Percentiles rank a stretch among this genome's conserved stretches.
Conservation (phyloP, 2,888 invertebrate genomes). For the Phyllotreta striolata region DNA sequence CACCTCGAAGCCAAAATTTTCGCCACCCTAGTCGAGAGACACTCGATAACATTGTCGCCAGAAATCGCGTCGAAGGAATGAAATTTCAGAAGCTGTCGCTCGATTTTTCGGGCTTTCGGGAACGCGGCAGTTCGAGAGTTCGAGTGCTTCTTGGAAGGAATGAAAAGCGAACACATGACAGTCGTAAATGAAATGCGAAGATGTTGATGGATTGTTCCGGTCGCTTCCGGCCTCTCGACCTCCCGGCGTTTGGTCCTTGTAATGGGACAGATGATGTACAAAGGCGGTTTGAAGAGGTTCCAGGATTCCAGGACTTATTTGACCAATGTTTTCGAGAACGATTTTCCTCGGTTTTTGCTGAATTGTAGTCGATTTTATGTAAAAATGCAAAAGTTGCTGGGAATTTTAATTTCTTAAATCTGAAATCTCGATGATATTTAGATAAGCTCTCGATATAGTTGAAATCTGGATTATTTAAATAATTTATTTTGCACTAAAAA, state of each 20-base stretch:
- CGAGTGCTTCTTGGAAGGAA: slow-evolving; percentile 37
- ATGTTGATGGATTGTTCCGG: slow-evolving; percentile 39
- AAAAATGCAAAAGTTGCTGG: too few species aligned
- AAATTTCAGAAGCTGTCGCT: slow-evolving; percentile 34
- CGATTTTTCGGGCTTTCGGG: slow-evolving; percentile 33
- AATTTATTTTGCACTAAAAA: too few species aligned
- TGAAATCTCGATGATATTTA: too few species aligned
- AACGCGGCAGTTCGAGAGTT: slow-evolving; percentile 24
- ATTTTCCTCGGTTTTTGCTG: too few species aligned
- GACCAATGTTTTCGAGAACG: too few species aligned
- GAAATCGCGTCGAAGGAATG: slow-evolving; percentile 26
- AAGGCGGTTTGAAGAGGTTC: too few species aligned
- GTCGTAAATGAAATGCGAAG: slow-evolving; percentile 33
- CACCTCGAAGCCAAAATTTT: slow-evolving; percentile 16
- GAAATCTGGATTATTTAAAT: too few species aligned
- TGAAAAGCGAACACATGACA: slow-evolving; percentile 39
- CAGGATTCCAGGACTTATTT: too few species aligned
- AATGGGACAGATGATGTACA: too few species aligned
- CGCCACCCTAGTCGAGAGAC: slow-evolving; percentile 42
- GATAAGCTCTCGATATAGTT: too few species aligned
- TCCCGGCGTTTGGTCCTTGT: slow-evolving; percentile 1
- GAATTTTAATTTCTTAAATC: too few species aligned
- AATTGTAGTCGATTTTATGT: too few species aligned
- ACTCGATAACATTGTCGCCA: slow-evolving; percentile 45
- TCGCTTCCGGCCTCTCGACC: slow-evolving; percentile 33